These are phyloP conservation scores for Brachymystax lenok DNA, from an alignment of 2,797 vertebrate genomes.

Conservation along the genomic window DNA sequence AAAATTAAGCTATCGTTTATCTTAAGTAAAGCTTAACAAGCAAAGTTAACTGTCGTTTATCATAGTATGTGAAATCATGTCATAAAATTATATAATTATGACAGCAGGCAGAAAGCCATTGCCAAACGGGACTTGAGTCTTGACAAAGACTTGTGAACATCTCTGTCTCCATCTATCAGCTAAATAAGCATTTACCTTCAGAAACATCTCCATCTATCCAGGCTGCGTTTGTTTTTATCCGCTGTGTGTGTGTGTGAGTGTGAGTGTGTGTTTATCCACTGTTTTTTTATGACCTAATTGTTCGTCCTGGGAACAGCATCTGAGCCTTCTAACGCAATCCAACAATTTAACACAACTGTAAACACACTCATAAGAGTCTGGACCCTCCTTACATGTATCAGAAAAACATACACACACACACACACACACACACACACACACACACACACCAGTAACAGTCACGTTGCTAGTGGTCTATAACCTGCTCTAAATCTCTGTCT, in stretches of 20 bases:
- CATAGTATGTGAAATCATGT: no score
- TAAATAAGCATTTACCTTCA: slow-evolving; percentile 39
- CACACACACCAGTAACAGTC: neutral
- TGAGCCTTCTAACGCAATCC: neutral
- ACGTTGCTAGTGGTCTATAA: slow-evolving; percentile 5
- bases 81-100: no score
- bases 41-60: no score
- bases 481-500: slow-evolving; percentile 23
- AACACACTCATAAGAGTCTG: neutral
- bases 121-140: no score
- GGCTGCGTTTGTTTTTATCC: no score
- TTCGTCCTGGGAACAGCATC: no score
- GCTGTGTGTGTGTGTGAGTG: neutral
- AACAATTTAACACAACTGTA: neutral
- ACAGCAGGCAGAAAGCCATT: no score
- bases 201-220: slow-evolving; percentile 25
- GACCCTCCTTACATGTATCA: neutral
- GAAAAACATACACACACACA: neutral
- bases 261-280: neutral
- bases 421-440: neutral
- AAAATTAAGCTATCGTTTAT: no score
- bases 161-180: slow-evolving; percentile 14
- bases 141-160: no score
- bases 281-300: neutral
- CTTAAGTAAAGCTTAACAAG: no score